Conservation (phyloP, 2,113 vertebrate genomes). For the Gasterosteus aculeatus region DNA sequence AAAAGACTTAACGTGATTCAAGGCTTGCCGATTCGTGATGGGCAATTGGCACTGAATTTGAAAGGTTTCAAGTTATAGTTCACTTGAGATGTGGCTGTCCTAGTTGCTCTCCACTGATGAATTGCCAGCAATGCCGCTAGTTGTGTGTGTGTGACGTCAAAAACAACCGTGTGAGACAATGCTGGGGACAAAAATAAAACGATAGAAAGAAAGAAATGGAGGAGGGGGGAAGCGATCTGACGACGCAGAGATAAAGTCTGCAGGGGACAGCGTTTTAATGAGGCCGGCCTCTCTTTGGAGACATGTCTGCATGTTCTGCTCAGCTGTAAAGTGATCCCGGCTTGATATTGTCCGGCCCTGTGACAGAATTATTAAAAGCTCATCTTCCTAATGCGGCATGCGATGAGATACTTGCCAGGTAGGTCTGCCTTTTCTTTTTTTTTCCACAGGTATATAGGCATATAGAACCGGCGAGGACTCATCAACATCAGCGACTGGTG, state of each 20-base stretch:
- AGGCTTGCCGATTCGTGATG: background rate
- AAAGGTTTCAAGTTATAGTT: constrained; percentile 21
- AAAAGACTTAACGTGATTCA: constrained; percentile 11
- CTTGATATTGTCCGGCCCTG: constrained; percentile 71
- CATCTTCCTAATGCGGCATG: constrained; percentile 78
- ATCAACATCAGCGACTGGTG: constrained; percentile 16
- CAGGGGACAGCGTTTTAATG: constrained; percentile 66
- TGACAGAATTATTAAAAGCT: constrained; percentile 82
- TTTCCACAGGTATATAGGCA: constrained; percentile 51
- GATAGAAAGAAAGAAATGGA: constrained; percentile 22
- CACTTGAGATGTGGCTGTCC: constrained; percentile 19
- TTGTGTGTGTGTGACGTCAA: constrained; percentile 46
- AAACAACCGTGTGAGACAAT: constrained; percentile 34
- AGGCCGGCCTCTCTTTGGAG: constrained; percentile 55
- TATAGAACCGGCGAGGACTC: constrained; percentile 26
- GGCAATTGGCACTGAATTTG: background rate
- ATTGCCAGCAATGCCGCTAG: constrained; percentile 30
- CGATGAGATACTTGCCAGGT: constrained; percentile 50
- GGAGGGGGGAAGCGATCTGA: constrained; percentile 54
- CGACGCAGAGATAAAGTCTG: constrained; percentile 72
- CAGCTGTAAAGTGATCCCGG: constrained; percentile 74
- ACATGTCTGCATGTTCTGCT: constrained; percentile 49
- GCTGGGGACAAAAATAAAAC: constrained; percentile 24
- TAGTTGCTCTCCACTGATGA: constrained; percentile 23
- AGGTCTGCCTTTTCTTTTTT: constrained; percentile 43